These are phyloP conservation scores for Parasteatoda tepidariorum DNA, from an alignment of 1,140 invertebrate species.

Conservation along the genomic window DNA sequence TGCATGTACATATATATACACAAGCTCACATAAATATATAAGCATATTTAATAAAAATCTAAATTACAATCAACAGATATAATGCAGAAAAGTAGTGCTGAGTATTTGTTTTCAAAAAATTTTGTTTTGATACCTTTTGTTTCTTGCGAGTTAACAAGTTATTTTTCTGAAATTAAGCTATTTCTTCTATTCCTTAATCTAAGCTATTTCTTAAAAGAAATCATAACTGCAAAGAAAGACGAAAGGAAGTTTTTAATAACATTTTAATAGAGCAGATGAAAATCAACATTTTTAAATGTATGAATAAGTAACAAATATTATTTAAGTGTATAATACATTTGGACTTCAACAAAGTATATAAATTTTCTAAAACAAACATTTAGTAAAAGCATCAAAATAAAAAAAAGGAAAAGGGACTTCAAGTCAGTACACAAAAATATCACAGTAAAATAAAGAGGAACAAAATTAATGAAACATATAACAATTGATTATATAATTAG, in stretches of 20 bases:
- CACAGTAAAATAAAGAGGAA: constrained; percentile 30
- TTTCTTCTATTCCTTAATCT: too few relatives aligned
- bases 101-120: too few relatives aligned
- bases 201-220: too few relatives aligned
- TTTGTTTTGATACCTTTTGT: too few relatives aligned
- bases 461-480: not conserved
- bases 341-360: constrained; percentile 30
- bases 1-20: too few relatives aligned
- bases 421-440: constrained; percentile 21
- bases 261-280: constrained; percentile 56
- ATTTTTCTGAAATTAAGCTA: too few relatives aligned
- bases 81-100: too few relatives aligned
- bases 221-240: too few relatives aligned
- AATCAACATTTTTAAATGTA: constrained; percentile 52
- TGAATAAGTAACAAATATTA: constrained; percentile 43
- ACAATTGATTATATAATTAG: not conserved
- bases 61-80: too few relatives aligned
- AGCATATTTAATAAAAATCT: too few relatives aligned
- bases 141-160: too few relatives aligned
- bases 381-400: constrained; percentile 6
- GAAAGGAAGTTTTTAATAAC: constrained; percentile 27
- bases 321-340: constrained; percentile 51
- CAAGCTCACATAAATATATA: too few relatives aligned
- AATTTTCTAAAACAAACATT: constrained; percentile 32
- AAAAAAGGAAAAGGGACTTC: constrained; percentile 8